Base-by-base conservation (phyloP, 1,140 invertebrate genomes). In the Hermetia illucens region DNA sequence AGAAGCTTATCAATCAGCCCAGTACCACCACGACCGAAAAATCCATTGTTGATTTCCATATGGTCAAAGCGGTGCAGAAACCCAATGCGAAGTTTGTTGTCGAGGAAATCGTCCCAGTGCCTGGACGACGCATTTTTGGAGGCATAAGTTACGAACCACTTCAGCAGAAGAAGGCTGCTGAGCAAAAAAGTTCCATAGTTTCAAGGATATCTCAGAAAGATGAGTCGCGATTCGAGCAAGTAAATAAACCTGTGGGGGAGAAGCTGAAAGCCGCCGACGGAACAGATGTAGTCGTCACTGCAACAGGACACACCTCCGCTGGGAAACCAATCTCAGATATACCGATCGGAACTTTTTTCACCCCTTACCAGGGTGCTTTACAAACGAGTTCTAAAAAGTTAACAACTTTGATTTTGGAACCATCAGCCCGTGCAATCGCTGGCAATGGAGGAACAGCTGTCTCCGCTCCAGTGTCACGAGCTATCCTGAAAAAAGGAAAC, bases 371-470 rank as follows among this genome's bases (percentile, higher is more conserved):
- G 20, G 35, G 27, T 12, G 27, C 12, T 37, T 17, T 4, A 4
- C n/a, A 55, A 49, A 29, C 31, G 16, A 39, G 35, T 1, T 37
- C 42, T 44, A 48, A 34, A 38, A 55, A 61, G 29, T 40, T 47
- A 13, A 55, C 69, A 0, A 66, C 63, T 1, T 45, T 80, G 3
- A 68, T 71, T 44, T 49, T 82, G 32, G 71, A 69, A 44, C 78
- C 78, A 0, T 56, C 63, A 25, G 73, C 77, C 5, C 68, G 67
- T 47, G 71, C 78, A 3, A 55, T 71, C 8, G 75, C 71, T 22
- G 74, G 74, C 2, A 55, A 65, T 15, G 64, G 67, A n/a, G 77
- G 78, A 15, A 65, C 68, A 6, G 75, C 78, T 24, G 65, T 82
- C 12, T 71, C 77, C 3, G 71, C 71, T 38, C 77, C 77, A n/a